phyloP scores from a whole-genome alignment of 2,888 invertebrate species.

The Ectemnius continuus region DNA sequence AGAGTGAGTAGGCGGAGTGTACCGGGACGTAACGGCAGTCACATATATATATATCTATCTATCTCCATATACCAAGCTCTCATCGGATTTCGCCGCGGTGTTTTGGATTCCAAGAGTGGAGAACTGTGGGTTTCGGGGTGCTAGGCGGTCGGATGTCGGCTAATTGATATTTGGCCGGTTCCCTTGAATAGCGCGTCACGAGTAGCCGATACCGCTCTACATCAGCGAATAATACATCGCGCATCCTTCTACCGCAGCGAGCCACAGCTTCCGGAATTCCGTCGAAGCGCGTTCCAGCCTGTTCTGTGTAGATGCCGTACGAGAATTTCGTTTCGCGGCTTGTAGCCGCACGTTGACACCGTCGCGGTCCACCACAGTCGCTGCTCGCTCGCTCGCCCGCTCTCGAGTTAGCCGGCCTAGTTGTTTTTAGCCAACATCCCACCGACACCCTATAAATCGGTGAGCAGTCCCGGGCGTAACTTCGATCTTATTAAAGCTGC shows the following conservation, averaged over 20 bases:
- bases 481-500: too few species aligned
- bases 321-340: conserved; percentile 23
- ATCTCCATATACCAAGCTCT: not conserved
- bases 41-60: not conserved
- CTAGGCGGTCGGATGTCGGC: not conserved
- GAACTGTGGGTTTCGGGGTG: not conserved
- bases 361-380: conserved; percentile 12
- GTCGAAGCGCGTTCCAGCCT: conserved; percentile 15
- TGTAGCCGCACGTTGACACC: conserved; percentile 3
- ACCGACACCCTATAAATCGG: too few species aligned
- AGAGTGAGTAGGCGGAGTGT: not conserved
- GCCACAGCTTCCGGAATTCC: conserved; percentile 14
- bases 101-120: not conserved
- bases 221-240: too few species aligned
- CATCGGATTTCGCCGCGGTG: not conserved
- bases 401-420: too few species aligned
- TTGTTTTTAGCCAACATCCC: too few species aligned
- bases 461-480: too few species aligned
- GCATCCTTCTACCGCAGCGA: not conserved
- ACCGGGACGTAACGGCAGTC: too few species aligned
- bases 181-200: conserved; percentile 10
- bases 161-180: conserved; percentile 35
- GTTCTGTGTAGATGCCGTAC: conserved; percentile 13
- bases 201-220: not conserved
- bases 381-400: too few species aligned